Evolutionary conservation across 2,113 vertebrate species (phyloP).

Genomic region (Tyrannus savana): DNA sequence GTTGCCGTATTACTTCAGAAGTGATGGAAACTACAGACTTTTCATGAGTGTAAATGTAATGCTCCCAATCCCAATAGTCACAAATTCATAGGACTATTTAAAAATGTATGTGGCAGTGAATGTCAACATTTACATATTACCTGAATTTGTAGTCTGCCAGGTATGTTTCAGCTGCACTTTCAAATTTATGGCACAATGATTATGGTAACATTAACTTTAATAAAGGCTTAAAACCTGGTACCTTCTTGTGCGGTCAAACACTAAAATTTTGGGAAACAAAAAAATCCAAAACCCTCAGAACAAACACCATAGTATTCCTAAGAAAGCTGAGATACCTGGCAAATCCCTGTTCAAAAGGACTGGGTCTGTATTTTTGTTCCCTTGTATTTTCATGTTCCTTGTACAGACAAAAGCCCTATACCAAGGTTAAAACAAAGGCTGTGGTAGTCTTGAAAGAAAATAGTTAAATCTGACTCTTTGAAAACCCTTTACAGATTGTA

Average conservation of each 20-base stretch:
- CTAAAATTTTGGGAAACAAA: neutral
- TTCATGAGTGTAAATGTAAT: neutral
- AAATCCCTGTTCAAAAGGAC: neutral
- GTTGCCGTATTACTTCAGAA: neutral
- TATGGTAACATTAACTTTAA: neutral
- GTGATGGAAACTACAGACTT: neutral
- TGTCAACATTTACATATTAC: neutral
- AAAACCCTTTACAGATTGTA: neutral
- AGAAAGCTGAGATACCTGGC: neutral
- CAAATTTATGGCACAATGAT: neutral
- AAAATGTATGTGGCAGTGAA: neutral
- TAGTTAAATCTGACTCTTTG: neutral
- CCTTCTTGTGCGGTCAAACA: neutral
- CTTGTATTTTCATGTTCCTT: neutral
- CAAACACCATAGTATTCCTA: neutral
- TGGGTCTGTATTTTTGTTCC: neutral
- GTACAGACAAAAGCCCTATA: neutral
- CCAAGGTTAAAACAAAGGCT: neutral
- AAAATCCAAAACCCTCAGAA: neutral
- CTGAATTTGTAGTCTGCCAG: neutral
- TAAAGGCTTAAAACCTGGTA: neutral
- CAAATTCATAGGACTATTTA: neutral
- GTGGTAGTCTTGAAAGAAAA: neutral
- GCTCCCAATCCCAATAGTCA: neutral
- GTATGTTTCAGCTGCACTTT: neutral